Evolutionary conservation across 2,797 vertebrate species (phyloP).

Genomic region (Acestrorhynchus altus): DNA sequence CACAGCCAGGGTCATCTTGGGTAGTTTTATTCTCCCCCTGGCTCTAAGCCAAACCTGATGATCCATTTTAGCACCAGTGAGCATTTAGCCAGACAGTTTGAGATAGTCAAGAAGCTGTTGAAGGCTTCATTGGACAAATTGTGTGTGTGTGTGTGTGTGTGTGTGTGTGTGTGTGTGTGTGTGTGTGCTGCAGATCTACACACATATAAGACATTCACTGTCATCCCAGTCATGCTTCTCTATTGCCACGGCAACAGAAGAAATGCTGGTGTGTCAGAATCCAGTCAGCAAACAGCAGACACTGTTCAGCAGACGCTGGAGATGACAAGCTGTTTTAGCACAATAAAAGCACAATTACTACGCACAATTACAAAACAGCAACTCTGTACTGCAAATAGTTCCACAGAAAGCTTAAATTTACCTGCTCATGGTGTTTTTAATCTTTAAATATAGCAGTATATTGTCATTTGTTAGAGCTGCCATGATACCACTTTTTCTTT

Average conservation of each 20-base stretch:
- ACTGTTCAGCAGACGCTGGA: too few relatives aligned
- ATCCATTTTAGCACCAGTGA: constrained; percentile 26
- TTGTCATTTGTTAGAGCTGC: too few relatives aligned
- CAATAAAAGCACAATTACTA: background rate
- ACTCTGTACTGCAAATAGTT: background rate
- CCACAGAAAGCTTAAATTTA: background rate
- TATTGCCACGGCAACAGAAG: constrained; percentile 22
- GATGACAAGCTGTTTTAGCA: background rate
- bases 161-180: constrained; percentile 17
- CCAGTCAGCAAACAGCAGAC: constrained; percentile 12
- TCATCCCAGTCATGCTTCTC: background rate
- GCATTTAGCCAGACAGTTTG: constrained; percentile 6
- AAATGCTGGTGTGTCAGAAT: constrained; percentile 14
- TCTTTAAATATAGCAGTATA: background rate
- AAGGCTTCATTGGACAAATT: background rate
- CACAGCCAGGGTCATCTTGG: background rate
- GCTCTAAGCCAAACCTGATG: constrained; percentile 8
- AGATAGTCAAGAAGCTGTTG: background rate
- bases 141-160: background rate
- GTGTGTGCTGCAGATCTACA: constrained; percentile 19
- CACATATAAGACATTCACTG: background rate
- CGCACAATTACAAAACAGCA: background rate
- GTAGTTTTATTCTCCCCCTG: constrained; percentile 4
- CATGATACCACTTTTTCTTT: too few relatives aligned
- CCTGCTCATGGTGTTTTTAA: background rate